These are phyloP conservation scores for Platyura marginata DNA, from an alignment of 1,140 invertebrate genomes.

Conservation along the genomic window DNA sequence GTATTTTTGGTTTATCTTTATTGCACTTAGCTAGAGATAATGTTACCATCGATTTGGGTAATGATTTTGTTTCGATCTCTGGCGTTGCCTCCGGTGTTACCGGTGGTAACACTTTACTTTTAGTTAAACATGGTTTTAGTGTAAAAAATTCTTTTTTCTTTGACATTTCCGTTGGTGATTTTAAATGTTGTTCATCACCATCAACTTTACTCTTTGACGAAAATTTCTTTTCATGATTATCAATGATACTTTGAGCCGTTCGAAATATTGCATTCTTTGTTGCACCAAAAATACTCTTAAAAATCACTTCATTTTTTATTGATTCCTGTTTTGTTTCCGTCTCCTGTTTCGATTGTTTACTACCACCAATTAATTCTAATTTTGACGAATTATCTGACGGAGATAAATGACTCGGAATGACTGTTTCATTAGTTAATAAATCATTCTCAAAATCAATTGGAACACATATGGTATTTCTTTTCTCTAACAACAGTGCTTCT, in stretches of 20 bases:
- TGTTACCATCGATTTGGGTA: slow-evolving; percentile 16
- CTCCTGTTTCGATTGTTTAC: background rate
- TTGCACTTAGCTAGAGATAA: slow-evolving; percentile 13
- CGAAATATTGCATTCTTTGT: slow-evolving; percentile 25
- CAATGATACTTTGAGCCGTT: slow-evolving; percentile 23
- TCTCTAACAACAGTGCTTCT: slow-evolving; percentile 14
- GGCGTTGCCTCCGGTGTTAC: slow-evolving; percentile 13
- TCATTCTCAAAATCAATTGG: slow-evolving; percentile 5
- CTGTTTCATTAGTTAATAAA: slow-evolving; percentile 1
- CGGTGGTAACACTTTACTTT: slow-evolving; percentile 13
- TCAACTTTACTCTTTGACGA: slow-evolving; percentile 12
- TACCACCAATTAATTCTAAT: background rate
- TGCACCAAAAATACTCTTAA: slow-evolving; percentile 23
- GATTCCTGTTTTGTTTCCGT: slow-evolving; percentile 12
- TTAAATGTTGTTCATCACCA: slow-evolving; percentile 4
- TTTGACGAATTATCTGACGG: background rate
- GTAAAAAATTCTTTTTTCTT: slow-evolving; percentile 23
- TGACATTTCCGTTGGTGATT: slow-evolving; percentile 20
- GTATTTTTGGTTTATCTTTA: slow-evolving; percentile 13
- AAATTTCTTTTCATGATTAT: slow-evolving; percentile 24
- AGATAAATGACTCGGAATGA: slow-evolving; percentile 3
- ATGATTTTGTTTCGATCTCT: slow-evolving; percentile 3
- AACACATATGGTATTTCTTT: slow-evolving; percentile 4
- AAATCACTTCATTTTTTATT: slow-evolving; percentile 11
- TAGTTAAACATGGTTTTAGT: slow-evolving; percentile 18